Conservation (phyloP, 1,140 invertebrate species). For the Drosophila bipectinata region DNA sequence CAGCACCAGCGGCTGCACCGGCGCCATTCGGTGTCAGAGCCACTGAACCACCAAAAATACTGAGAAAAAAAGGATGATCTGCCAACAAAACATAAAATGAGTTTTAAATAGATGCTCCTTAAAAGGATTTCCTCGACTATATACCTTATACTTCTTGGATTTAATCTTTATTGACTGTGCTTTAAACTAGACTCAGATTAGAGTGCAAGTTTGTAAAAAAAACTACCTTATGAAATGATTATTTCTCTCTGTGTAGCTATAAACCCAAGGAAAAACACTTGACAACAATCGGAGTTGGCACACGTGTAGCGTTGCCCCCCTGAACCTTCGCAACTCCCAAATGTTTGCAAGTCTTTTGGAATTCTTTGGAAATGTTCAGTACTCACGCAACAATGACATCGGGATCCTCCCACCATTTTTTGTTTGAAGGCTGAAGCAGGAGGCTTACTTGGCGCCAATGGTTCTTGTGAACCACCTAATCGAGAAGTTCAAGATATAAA, state of each 20-base stretch:
- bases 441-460: slow-evolving; percentile 78
- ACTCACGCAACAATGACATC: slow-evolving; percentile 83
- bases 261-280: slow-evolving; percentile 35
- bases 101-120: no score
- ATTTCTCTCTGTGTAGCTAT: slow-evolving; percentile 9
- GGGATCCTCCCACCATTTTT: slow-evolving; percentile 82
- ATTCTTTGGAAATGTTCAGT: slow-evolving; percentile 29
- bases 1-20: slow-evolving; percentile 34
- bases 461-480: slow-evolving; percentile 67
- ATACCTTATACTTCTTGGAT: neutral
- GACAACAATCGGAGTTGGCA: slow-evolving; percentile 26
- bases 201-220: no score
- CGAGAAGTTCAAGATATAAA: neutral
- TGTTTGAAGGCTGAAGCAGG: slow-evolving; percentile 65
- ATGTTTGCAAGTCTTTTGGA: slow-evolving; percentile 3
- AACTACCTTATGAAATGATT: neutral
- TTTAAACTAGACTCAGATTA: no score
- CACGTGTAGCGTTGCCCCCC: slow-evolving; percentile 25
- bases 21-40: slow-evolving; percentile 49
- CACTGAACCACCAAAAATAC: slow-evolving; percentile 13
- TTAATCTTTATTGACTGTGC: neutral
- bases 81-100: no score
- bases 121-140: no score
- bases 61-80: neutral
- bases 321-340: neutral